A percentile compares a stretch with the other conserved stretches of the same genome.
phyloP scores from a whole-genome alignment of 2,113 vertebrate species.

The Sterrhoptilus dennistouni region DNA sequence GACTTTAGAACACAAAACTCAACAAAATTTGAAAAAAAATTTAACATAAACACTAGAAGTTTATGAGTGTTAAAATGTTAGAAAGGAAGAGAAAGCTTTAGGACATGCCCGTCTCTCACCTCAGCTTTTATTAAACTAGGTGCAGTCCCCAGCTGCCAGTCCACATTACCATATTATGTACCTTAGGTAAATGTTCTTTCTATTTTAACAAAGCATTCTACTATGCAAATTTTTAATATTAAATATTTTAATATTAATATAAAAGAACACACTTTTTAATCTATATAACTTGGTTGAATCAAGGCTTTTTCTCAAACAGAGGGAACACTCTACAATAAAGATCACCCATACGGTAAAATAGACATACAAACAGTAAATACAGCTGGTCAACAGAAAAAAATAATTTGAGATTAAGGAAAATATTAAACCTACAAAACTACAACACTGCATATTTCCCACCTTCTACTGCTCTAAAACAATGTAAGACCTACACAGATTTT shows the following conservation, averaged over 20 bases:
- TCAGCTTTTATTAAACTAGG: not conserved
- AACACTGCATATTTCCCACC: not conserved
- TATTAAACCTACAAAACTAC: not conserved
- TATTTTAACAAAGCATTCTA: not conserved
- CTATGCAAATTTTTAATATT: not conserved
- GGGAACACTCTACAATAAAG: not conserved
- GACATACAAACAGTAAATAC: not conserved
- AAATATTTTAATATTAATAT: not conserved
- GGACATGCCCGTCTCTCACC: not conserved
- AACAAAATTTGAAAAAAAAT: not conserved
- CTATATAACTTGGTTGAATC: not conserved
- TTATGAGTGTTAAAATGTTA: not conserved
- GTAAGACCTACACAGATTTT: not conserved
- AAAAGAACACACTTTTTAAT: not conserved
- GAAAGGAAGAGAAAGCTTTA: slow-evolving; percentile 5
- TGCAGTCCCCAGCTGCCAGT: not conserved
- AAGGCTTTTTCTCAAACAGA: not conserved
- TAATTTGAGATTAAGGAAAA: not conserved
- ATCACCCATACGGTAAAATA: not conserved
- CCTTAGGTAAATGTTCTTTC: not conserved
- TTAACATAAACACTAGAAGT: not conserved
- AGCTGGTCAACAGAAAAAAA: not conserved
- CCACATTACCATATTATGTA: not conserved
- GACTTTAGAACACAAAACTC: not conserved
- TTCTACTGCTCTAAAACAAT: not conserved